Conservation (phyloP, 2,797 vertebrate genomes). For the Poeciliopsis paucimaculata region DNA sequence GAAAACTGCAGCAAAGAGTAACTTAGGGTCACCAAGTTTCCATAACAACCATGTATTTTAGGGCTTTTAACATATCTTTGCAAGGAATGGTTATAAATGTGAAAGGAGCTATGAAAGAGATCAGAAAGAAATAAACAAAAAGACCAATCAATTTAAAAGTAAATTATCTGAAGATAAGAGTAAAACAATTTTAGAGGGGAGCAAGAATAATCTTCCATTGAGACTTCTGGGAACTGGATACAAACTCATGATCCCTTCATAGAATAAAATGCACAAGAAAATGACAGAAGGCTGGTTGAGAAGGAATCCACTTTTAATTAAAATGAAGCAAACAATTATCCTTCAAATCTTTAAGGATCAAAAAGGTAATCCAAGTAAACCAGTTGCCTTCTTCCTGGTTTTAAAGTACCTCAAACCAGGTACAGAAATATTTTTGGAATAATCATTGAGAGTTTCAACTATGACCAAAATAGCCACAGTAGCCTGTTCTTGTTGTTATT, state of each 20-base stretch:
- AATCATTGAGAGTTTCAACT: background rate
- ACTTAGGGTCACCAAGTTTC: conserved; percentile 7
- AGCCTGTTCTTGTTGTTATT: background rate
- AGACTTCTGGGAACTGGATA: background rate
- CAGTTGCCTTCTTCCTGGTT: background rate
- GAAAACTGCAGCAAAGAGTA: background rate
- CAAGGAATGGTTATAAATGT: background rate
- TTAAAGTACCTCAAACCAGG: background rate
- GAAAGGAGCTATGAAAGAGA: background rate
- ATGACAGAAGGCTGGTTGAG: background rate
- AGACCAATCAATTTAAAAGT: background rate
- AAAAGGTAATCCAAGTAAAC: background rate
- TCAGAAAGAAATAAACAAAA: background rate
- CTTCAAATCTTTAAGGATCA: background rate
- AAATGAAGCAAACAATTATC: background rate
- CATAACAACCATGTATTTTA: conserved; percentile 5
- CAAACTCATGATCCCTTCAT: background rate
- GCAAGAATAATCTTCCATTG: background rate
- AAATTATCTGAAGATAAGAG: background rate
- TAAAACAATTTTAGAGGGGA: background rate
- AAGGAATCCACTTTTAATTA: background rate
- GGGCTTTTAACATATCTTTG: background rate
- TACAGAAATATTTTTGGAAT: background rate
- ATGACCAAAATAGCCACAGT: no score
- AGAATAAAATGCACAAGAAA: background rate